Base-by-base conservation (phyloP, 2,113 vertebrate species). In the Bubalus kerabau region DNA sequence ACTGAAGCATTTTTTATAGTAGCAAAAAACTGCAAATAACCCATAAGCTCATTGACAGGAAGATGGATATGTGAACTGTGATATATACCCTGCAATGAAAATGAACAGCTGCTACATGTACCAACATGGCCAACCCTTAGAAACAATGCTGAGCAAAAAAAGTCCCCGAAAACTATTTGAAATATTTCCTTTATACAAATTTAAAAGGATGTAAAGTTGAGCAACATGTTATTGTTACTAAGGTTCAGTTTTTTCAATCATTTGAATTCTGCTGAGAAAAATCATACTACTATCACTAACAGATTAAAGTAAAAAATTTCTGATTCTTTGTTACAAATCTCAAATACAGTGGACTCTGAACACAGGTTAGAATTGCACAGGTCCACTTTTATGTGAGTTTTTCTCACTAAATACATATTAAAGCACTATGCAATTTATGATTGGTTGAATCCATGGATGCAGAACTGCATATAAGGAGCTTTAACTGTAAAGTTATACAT, bases 201-300 rank as follows among this genome's bases (percentile, higher is more conserved):
- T 36, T 40, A 48, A 80, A 91, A 93, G 26, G 13, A 67, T 50
- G 0, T 11, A 74, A 89, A 93, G 54, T 2, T 26, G 19, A 78
- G 9, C 32, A 78, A 54, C 1, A 8, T 64, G 23, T 90, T 71
- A 78, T 67, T 56, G 15, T 56, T 56, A 83, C 3, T 85, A 87
- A 78, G 24, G 54, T 78, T 87, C n/a, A 52, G 7, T 28, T 60
- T 78, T 64, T 67, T 67, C 82, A 88, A 52, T 85, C 62, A 64
- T 43, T 80, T 97, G 95, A 97, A 90, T 80, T 64, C 46, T 83
- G 13, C 50, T 43, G 7, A 83, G 57, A 80, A 93, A 71, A 94
- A 83, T 94, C 80, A 91, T 9, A 76, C 15, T 36, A 90, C 2
- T 56, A 9, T 84, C 43, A 95, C 48, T 67, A 84, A 92, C 11